Conservation (phyloP, 2,797 vertebrate genomes). For the Melanotaenia boesemani region DNA sequence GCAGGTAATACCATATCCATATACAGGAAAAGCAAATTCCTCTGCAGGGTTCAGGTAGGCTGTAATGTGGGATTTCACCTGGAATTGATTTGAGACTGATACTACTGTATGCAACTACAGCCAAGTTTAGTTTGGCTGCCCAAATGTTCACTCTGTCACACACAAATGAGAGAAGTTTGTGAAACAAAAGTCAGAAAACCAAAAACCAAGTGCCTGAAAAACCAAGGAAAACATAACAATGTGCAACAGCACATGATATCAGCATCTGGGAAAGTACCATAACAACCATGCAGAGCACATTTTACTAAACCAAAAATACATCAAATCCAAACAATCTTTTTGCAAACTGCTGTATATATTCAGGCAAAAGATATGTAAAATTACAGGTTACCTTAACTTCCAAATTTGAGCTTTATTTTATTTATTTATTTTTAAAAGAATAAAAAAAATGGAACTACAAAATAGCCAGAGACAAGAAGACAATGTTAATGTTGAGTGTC, state of each 20-base stretch:
- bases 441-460: background rate
- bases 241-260: conserved; percentile 70
- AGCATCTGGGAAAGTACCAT: conserved; percentile 78
- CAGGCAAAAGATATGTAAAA: conserved; percentile 5
- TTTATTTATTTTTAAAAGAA: background rate
- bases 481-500: conserved; percentile 29
- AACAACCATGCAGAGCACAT: conserved; percentile 47
- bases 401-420: background rate
- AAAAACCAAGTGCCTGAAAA: conserved; percentile 58
- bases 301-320: conserved; percentile 36
- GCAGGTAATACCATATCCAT: conserved; percentile 3
- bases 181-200: conserved; percentile 75
- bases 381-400: background rate
- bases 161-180: conserved; percentile 70
- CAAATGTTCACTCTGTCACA: conserved; percentile 61
- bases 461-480: conserved; percentile 18
- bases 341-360: conserved; percentile 22
- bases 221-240: conserved; percentile 81
- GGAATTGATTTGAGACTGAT: conserved; percentile 62
- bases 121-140: conserved; percentile 75
- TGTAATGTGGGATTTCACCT: conserved; percentile 62
- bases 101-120: conserved; percentile 57
- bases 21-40: conserved; percentile 14
- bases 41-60: conserved; percentile 58
- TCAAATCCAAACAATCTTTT: conserved; percentile 42